A percentile compares a stretch with the other conserved stretches of the same genome.
These are phyloP conservation scores for Nannobrachium achirus DNA, from an alignment of 2,113 vertebrate genomes.

Conservation along the genomic window DNA sequence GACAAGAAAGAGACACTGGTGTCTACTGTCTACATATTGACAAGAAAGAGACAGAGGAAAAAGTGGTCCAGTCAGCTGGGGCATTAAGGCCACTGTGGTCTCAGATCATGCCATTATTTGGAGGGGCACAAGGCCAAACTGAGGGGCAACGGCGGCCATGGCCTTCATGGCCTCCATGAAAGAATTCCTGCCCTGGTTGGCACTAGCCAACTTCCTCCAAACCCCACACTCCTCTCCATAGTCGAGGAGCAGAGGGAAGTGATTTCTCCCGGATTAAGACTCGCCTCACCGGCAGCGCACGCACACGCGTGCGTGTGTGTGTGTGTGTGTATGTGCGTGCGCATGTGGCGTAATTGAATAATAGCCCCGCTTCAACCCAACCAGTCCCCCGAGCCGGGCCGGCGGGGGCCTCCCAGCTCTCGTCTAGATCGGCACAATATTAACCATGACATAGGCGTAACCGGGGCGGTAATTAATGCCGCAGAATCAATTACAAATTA, in stretches of 20 bases:
- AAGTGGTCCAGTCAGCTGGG: no score
- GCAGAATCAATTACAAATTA: slow-evolving; percentile 84
- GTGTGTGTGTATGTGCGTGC: no score
- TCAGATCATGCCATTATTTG: no score
- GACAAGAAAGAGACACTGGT: no score
- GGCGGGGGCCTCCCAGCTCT: slow-evolving; percentile 65
- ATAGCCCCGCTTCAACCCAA: slow-evolving; percentile 76
- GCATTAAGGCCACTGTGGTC: no score
- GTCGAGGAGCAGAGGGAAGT: slow-evolving; percentile 60
- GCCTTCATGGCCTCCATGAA: no score
- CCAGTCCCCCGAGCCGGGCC: slow-evolving; percentile 75
- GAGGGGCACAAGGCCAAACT: no score
- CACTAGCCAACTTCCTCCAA: slow-evolving; percentile 19
- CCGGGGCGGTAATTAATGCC: slow-evolving; percentile 82
- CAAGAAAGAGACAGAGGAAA: no score
- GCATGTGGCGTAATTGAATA: slow-evolving; percentile 80
- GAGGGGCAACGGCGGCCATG: no score
- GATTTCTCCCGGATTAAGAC: slow-evolving; percentile 77
- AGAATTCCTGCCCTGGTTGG: no score
- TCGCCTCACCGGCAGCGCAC: slow-evolving; percentile 55
- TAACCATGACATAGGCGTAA: slow-evolving; percentile 82
- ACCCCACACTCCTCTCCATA: slow-evolving; percentile 33
- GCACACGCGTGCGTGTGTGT: no score
- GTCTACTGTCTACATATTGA: no score
- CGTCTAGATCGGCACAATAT: slow-evolving; percentile 78